Conservation (phyloP, 2,797 vertebrate genomes). For the Cetoscarus ocellatus region DNA sequence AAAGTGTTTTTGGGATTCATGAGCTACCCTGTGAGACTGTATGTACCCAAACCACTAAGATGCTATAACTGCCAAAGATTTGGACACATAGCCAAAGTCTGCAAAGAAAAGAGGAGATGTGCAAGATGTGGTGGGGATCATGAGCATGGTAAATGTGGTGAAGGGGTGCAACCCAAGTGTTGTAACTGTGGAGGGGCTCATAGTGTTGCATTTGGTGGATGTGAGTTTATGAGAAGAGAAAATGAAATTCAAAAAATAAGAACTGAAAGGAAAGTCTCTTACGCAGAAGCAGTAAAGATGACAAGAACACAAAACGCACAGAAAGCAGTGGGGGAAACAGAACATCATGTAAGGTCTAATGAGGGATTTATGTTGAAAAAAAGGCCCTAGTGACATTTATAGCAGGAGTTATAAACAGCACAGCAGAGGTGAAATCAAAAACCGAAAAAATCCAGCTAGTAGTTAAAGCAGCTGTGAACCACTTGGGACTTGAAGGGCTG, state of each 20-base stretch:
- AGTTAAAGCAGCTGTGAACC: not conserved
- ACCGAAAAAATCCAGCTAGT: too few relatives aligned
- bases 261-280: not conserved
- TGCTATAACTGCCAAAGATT: too few relatives aligned
- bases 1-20: too few relatives aligned
- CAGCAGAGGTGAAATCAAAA: too few relatives aligned
- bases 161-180: not conserved
- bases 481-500: conserved; percentile 10
- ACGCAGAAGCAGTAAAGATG: not conserved
- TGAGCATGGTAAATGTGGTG: not conserved
- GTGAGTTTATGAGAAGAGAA: not conserved
- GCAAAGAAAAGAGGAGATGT: too few relatives aligned
- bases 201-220: not conserved
- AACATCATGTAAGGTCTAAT: not conserved
- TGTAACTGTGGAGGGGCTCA: not conserved
- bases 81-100: too few relatives aligned
- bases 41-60: too few relatives aligned
- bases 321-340: not conserved
- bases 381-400: too few relatives aligned
- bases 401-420: too few relatives aligned
- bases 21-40: too few relatives aligned
- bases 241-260: not conserved
- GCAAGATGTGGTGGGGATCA: not conserved
- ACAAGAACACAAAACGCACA: not conserved
- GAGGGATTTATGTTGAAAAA: too few relatives aligned